Conservation (phyloP, 64 coral and sea anemone species). For the Hydrozoanthus tunicans region DNA sequence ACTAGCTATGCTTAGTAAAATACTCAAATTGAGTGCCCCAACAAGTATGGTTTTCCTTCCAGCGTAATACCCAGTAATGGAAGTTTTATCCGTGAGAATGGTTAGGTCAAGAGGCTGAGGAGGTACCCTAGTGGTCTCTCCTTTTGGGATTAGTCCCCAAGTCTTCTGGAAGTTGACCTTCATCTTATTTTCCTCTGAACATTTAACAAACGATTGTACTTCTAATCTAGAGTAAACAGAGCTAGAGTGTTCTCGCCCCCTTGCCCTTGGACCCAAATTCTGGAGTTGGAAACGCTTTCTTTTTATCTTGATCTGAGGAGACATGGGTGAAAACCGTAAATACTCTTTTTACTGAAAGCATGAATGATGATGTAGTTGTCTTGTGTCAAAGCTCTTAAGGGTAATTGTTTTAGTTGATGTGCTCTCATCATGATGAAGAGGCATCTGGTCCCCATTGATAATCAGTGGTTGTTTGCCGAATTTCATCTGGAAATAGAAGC, state of each 20-base stretch:
- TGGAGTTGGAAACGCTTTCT: too few relatives aligned
- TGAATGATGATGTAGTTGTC: too few relatives aligned
- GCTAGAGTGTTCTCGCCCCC: background rate
- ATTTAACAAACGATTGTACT: slow-evolving; percentile 1
- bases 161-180: background rate
- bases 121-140: background rate
- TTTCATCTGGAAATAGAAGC: too few relatives aligned
- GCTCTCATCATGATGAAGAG: too few relatives aligned
- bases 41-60: background rate
- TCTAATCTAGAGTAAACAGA: background rate
- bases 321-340: too few relatives aligned
- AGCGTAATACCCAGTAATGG: background rate
- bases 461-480: too few relatives aligned
- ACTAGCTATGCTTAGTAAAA: slow-evolving; percentile 5
- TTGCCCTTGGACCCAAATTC: too few relatives aligned
- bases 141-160: background rate
- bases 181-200: background rate
- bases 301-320: too few relatives aligned
- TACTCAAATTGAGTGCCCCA: slow-evolving; percentile 9
- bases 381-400: too few relatives aligned
- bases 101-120: slow-evolving; percentile 3
- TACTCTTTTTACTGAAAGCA: too few relatives aligned
- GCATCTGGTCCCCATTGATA: too few relatives aligned
- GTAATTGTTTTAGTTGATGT: too few relatives aligned
- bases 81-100: background rate